phyloP scores from a whole-genome alignment of 1,140 invertebrate genomes.

The Plectus sambesii region DNA sequence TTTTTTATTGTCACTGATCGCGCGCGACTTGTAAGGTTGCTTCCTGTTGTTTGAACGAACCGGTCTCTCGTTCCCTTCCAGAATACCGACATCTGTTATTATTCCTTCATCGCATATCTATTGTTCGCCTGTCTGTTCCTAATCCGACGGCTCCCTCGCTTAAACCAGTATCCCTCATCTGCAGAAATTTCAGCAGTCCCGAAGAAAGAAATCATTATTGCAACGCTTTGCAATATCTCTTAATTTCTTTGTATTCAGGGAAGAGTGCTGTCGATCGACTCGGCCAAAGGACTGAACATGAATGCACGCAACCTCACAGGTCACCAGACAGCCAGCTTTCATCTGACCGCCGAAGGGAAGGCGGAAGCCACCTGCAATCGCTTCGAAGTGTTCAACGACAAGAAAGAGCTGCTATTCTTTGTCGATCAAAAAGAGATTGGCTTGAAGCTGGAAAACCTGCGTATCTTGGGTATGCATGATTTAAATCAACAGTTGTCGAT shows the following conservation, averaged over 20 bases:
- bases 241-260: conserved; percentile 47
- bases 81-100: too few species aligned
- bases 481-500: conserved; percentile 1
- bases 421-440: conserved; percentile 66
- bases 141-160: too few species aligned
- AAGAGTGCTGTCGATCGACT: conserved; percentile 68
- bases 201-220: conserved; percentile 22
- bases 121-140: too few species aligned
- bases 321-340: conserved; percentile 61
- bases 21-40: too few species aligned
- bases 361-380: conserved; percentile 64
- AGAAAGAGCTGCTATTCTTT: conserved; percentile 66
- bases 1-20: too few species aligned
- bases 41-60: too few species aligned
- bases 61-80: too few species aligned
- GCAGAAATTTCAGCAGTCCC: too few species aligned
- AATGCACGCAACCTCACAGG: conserved; percentile 62
- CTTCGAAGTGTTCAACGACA: conserved; percentile 67
- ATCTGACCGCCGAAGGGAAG: conserved; percentile 63
- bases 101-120: too few species aligned
- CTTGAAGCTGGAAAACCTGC: conserved; percentile 41
- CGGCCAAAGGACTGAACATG: conserved; percentile 71
- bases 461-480: conserved; percentile 32
- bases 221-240: conserved; percentile 19
- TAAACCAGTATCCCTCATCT: too few species aligned